Evolutionary conservation across 2,113 vertebrate genomes (phyloP), one percentile per base, ranked within the genome.

Genomic region (Cettia cetti): DNA sequence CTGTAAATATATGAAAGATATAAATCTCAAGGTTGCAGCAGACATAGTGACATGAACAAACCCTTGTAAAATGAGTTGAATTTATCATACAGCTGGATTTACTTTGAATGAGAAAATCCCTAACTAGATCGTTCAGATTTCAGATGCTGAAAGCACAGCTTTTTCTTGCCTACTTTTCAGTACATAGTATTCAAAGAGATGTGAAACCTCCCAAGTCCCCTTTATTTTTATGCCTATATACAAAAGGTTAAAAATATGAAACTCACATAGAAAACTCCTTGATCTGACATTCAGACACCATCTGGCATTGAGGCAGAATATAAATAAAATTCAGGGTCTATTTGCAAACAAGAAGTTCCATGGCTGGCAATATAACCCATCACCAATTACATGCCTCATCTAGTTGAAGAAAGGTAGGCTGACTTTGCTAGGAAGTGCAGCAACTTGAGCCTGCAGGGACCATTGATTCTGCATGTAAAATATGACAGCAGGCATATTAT

Each of bases 371-470:
- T 66, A 87, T 16, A 93, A 82, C 61, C 61, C 75, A 91, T 72
- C 86, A 63, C 22, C 61, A 94, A 86, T 94, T 96, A 95, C 53
- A 83, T 64, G 74, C 70, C 64, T 97, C 92, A 92, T 92, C 84
- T 94, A 85, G 40, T 27, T 89, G 56, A 96, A 83, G 82, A 90
- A 88, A 94, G 70, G 70, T 89, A 90, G 78, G 44, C 64, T 92
- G 90, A 76, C 56, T 96, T 90, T 80, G 64, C 47, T 59, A 76
- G 66, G 82, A 89, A 70, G 57, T 33, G 28, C 35, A 72, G 50
- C 59, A 81, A 89, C 50, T 92, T 65, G 69, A 88, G 76, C 74
- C 83, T 81, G 45, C 76, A 90, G 89, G 76, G 68, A 90, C 50
- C 60, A 63, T 50, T 89, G 88, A 70, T 66, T 92, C 91, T 78